Evolutionary conservation across 1,140 invertebrate genomes (phyloP), one percentile per base, ranked within the genome.

Genomic region (Pachyrhynchus sulphureomaculatus): DNA sequence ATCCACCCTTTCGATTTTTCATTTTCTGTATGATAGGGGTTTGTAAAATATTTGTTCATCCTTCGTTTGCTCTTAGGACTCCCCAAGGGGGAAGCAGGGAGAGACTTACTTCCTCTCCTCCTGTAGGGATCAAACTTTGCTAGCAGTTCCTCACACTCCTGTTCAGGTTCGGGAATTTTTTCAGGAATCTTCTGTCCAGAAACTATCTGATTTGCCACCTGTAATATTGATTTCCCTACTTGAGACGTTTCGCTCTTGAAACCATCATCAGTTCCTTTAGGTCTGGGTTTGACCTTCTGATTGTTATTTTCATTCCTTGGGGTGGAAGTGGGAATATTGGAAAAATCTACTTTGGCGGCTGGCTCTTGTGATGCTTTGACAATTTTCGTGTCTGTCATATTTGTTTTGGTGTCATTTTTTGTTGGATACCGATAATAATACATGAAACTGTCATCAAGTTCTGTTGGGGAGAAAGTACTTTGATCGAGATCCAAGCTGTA

Each of bases 151-250:
- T 72, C 63, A 48, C 76, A 48, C 34, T 72, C 56, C 18, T 72
- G 32, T 67, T 74, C 49, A 71, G 76, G 3, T 60, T 59, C 1
- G 10, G 65, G 36, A 23, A 66, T 63, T 23, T 70, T 69, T 15
- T 66, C 67, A 6, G 75, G 75, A n/a, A 68, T 62, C 8, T 72
- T 65, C 64, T 78, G 80, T 51, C 73, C 79, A 9, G 82, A 81
- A 72, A 89, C 85, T 79, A 90, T 88, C 72, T 87, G 83, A 66
- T 84, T 83, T 0, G 88, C 88, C 41, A 90, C 86, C 68, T 83
- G 81, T 59, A 88, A 83, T 24, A 90, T 84, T 1, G 87, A 89
- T 58, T 80, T 84, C 47, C 87, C 87, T 62, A 87, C 88, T 23
- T 84, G 83, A 32, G 86, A 84, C 26, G 83, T 81, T 66, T 86